A percentile compares a stretch with the other conserved stretches of the same genome.
These are phyloP conservation scores for Bombus terrestris DNA, from an alignment of 1,140 invertebrate genomes.

Conservation along the genomic window DNA sequence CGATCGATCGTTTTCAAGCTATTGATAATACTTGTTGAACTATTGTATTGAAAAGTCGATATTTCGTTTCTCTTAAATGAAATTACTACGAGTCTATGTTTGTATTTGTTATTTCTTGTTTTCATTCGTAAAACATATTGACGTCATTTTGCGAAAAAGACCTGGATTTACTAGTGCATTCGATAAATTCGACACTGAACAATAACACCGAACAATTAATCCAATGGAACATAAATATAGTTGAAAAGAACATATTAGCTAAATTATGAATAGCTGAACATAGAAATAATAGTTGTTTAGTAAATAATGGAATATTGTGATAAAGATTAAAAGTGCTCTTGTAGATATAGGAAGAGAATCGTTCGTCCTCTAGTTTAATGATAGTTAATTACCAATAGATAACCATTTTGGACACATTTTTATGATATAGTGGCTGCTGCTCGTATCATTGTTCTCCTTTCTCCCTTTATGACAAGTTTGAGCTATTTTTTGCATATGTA, in stretches of 20 bases:
- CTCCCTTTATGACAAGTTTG: constrained; percentile 22
- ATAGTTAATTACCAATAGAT: neutral
- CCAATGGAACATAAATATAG: neutral
- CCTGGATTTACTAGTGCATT: too few relatives aligned
- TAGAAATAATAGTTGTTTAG: too few relatives aligned
- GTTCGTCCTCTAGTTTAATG: constrained; percentile 51
- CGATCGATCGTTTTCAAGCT: too few relatives aligned
- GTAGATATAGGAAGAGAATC: constrained; percentile 52
- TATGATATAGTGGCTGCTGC: constrained; percentile 48
- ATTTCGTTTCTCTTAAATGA: too few relatives aligned
- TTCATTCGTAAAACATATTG: neutral
- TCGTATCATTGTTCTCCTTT: constrained; percentile 33
- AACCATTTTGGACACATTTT: constrained; percentile 31
- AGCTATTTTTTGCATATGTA: constrained; percentile 49
- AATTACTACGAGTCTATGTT: too few relatives aligned
- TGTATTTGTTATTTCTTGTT: too few relatives aligned
- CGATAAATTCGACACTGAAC: too few relatives aligned
- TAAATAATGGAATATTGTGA: neutral
- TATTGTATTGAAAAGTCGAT: too few relatives aligned
- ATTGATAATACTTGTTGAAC: too few relatives aligned
- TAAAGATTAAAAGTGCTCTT: neutral
- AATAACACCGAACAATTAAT: too few relatives aligned
- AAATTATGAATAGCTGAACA: neutral
- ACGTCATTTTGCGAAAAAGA: too few relatives aligned
- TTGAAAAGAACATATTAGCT: neutral